Conservation (phyloP, 2,797 vertebrate species). For the Sebastes cheni region DNA sequence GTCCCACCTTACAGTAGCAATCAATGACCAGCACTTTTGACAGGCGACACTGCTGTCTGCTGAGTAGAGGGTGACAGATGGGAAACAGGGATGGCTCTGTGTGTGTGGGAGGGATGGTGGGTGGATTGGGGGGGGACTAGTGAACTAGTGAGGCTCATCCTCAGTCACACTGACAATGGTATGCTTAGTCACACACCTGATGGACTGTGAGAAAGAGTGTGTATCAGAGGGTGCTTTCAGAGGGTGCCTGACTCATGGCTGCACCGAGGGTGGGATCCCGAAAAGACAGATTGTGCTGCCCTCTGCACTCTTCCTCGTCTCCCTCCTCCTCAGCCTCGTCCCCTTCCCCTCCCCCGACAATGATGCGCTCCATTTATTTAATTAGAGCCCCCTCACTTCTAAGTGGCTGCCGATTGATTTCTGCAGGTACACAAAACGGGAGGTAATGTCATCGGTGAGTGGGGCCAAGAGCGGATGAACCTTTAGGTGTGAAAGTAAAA, state of each 20-base stretch:
- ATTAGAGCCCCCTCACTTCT: constrained; percentile 67
- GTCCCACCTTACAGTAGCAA: constrained; percentile 72
- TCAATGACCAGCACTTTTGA: constrained; percentile 76
- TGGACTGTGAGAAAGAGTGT: constrained; percentile 61
- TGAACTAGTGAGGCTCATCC: constrained; percentile 57
- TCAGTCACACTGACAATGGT: constrained; percentile 64
- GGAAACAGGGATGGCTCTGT: constrained; percentile 63
- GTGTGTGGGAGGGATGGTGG: constrained; percentile 32
- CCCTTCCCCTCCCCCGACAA: constrained; percentile 6
- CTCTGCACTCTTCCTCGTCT: background rate
- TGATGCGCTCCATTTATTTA: constrained; percentile 67
- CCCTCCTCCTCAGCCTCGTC: background rate
- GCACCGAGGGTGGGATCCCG: constrained; percentile 28
- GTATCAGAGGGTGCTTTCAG: constrained; percentile 27
- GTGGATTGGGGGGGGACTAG: background rate
- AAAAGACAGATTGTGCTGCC: constrained; percentile 42
- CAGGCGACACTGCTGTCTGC: constrained; percentile 71
- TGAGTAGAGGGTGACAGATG: constrained; percentile 75
- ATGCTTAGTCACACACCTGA: constrained; percentile 75
- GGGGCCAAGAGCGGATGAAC: constrained; percentile 36
- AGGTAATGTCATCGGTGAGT: constrained; percentile 47
- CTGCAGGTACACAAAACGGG: constrained; percentile 45
- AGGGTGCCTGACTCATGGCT: constrained; percentile 56
- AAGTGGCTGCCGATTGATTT: constrained; percentile 68
- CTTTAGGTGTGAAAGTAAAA: constrained; percentile 62